Evolutionary conservation across 2,797 vertebrate genomes (phyloP), one percentile per base, ranked within the genome.

Genomic region (Bradypus variegatus): DNA sequence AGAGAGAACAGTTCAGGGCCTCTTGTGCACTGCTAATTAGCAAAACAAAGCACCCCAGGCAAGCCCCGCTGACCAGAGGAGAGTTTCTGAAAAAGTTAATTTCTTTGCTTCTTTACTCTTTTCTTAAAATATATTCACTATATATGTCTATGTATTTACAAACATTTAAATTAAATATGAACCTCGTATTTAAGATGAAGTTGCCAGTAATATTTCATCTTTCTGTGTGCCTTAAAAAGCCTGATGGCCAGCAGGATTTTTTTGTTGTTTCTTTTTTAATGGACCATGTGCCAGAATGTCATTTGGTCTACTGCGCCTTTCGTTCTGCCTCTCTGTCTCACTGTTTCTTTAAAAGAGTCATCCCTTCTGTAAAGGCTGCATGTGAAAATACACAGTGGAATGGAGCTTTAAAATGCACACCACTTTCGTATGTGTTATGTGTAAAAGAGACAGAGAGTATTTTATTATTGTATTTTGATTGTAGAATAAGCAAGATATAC

Each of bases 341-440:
- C 16, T 48, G 11, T 38, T 55, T 12, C 41, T 23, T 19, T 69
- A 45, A 45, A 36, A 36, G 67, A 36, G n/a, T 69, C 67, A 36
- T 11, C 18, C 67, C 36, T 41, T 41, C 78, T 62, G 25, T 19
- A 29, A 16, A 31, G 7, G 6, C 23, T 18, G 62, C 36, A 10
- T 2, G 41, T 14, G 15, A 15, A 53, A 53, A n/a, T 21, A 21
- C 79, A 62, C 53, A 23, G 8, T 41, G 50, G 50, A 58, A 55
- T 2, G 11, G 36, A 73, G 67, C 18, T 41, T 58, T 76, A 50
- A 50, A 33, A 33, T 27, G 23, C 8, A 25, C 4, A 31, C 25
- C 73, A 65, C 2, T 1, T 21, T n/a, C 60, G 31, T 3, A 38
- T 1, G 45, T 19, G 12, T 10, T 19, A 5, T 2, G n/a, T 50